Evolutionary conservation across 1,140 invertebrate genomes (phyloP), one percentile per base, ranked within the genome.

Genomic region (Melitaea cinxia): DNA sequence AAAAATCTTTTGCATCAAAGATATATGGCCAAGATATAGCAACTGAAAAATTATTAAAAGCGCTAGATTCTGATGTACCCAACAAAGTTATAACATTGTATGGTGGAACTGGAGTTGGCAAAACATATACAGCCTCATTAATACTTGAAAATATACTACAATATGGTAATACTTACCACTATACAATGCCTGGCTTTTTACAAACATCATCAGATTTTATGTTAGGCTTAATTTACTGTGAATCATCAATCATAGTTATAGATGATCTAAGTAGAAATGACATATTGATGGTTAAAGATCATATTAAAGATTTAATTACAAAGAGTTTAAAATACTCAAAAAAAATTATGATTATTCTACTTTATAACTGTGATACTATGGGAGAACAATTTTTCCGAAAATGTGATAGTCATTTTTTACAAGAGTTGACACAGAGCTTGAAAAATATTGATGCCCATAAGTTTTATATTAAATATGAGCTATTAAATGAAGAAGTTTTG

Each of bases 61-160:
- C 79, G 47, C 61, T 91, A 19, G 59, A 80, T 50, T 49, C 33
- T 47, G 53, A 79, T 42, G 67, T 47, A 6, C 66, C 23, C 14
- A 75, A 57, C 42, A 90, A 90, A 78, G 72, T 90, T 1, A 56
- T 90, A 49, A 55, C 88, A 53, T 73, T 90, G 15, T 85, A 81
- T 78, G 89, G 89, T 54, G 78, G 85, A 9, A 90, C 88, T 47
- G 89, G 89, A 55, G 84, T 88, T 23, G 89, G 89, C 0, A 91
- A 91, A 62, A 89, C 88, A 56, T 85, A 75, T 56, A 65, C 80
- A 33, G 57, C 77, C 5, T 83, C 85, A 53, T 30, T 88, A 35
- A 58, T 89, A 37, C 61, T 88, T 49, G 70, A 84, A 37, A 74
- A 71, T 35, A 26, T 80, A 33, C 67, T 77, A 42, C 59, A 75